phyloP scores from a whole-genome alignment of 2,113 vertebrate species.

The Spea bombifrons region DNA sequence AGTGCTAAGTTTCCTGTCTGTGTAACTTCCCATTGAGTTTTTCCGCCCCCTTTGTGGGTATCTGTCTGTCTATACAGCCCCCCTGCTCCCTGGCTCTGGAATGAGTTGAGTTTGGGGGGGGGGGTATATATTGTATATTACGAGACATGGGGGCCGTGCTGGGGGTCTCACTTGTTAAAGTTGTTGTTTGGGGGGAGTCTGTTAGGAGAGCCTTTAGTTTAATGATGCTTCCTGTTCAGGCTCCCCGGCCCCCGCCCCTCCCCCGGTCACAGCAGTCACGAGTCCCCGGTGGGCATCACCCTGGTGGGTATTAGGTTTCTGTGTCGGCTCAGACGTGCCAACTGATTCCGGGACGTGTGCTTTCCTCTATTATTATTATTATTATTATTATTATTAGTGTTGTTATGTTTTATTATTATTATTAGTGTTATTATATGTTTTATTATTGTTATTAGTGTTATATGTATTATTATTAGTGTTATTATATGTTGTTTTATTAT shows the following conservation, averaged over 20 bases:
- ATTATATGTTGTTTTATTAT: no score
- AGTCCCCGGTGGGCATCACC: neutral
- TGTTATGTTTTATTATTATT: no score
- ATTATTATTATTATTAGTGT: no score
- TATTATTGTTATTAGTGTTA: no score
- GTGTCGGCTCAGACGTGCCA: neutral
- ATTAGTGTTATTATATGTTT: no score
- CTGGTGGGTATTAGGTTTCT: slow-evolving; percentile 22
- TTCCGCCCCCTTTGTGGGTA: slow-evolving; percentile 12
- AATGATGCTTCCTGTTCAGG: slow-evolving; percentile 29
- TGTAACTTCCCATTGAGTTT: slow-evolving; percentile 33
- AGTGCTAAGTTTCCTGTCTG: slow-evolving; percentile 30
- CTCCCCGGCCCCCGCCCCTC: neutral
- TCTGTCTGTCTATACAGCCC: neutral
- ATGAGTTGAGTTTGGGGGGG: slow-evolving; percentile 42
- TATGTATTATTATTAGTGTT: no score
- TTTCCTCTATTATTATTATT: no score
- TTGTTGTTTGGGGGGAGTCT: neutral
- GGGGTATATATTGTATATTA: no score
- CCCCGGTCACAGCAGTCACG: neutral
- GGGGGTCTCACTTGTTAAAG: slow-evolving; percentile 37
- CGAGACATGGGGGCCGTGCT: neutral
- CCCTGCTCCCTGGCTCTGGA: slow-evolving; percentile 6
- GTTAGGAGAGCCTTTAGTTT: neutral
- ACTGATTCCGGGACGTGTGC: no score